Evolutionary conservation across 2,113 vertebrate species (phyloP).

Genomic region (Grus americana): DNA sequence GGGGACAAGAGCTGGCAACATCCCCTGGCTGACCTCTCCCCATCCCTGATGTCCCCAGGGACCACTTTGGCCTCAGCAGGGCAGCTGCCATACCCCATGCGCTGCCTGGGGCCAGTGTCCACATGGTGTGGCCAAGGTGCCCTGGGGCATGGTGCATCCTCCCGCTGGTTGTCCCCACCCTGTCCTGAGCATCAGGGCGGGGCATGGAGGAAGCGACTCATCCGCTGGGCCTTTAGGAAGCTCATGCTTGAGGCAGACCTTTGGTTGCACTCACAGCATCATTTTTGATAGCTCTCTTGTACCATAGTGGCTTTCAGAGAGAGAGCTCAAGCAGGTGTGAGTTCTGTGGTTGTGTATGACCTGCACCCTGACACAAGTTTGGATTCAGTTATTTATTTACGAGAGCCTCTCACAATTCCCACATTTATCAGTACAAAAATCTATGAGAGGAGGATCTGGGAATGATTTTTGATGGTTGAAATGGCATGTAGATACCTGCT

Average conservation of each 20-base stretch:
- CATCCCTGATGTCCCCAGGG: neutral
- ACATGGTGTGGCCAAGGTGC: accelerated
- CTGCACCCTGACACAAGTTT: neutral
- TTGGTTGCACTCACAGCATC: neutral
- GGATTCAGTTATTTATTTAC: neutral
- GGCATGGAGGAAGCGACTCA: accelerated
- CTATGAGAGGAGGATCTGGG: neutral
- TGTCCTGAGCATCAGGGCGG: neutral
- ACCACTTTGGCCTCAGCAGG: neutral
- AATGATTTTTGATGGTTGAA: neutral
- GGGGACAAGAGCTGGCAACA: neutral
- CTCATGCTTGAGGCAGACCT: accelerated
- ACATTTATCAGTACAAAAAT: neutral
- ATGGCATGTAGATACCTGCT: neutral
- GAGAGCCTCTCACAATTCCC: neutral
- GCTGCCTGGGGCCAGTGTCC: neutral
- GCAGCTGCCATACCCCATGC: neutral
- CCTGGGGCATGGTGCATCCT: neutral
- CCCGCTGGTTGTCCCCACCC: accelerated
- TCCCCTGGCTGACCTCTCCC: neutral
- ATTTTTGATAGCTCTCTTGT: neutral
- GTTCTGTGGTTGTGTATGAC: neutral
- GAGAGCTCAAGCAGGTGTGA: neutral
- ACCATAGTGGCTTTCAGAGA: neutral
- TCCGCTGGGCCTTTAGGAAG: neutral